Evolutionary conservation across 2,797 vertebrate genomes (phyloP).

Genomic region (Poecile montanus): DNA sequence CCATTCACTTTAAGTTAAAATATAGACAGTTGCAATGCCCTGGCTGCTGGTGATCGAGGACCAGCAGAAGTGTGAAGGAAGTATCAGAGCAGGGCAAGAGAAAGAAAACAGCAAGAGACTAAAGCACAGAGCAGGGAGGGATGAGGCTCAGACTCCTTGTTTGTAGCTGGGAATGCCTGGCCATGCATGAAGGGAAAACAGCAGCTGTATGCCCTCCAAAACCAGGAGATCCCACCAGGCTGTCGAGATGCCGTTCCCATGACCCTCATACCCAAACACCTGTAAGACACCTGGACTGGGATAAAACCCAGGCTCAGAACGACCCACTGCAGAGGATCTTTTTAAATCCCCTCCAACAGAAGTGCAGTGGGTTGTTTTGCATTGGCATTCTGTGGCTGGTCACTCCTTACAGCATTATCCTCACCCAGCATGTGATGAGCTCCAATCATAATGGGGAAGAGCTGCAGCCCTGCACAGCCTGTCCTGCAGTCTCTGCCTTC

Average conservation of each 20-base stretch:
- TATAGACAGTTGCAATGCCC: constrained; percentile 29
- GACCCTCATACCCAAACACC: background rate
- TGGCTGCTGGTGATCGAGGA: background rate
- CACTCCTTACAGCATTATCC: background rate
- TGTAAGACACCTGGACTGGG: background rate
- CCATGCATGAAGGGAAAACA: background rate
- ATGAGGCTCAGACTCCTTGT: background rate
- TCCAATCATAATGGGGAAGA: background rate
- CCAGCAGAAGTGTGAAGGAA: constrained; percentile 4
- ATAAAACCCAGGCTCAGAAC: background rate
- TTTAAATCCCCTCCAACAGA: background rate
- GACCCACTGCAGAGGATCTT: background rate
- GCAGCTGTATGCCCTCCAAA: background rate
- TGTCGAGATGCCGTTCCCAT: rapidly evolving
- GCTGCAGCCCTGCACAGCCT: background rate
- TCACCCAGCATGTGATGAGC: background rate
- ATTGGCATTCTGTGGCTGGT: background rate
- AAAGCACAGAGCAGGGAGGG: background rate
- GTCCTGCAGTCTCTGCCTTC: background rate
- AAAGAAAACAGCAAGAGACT: constrained; percentile 5
- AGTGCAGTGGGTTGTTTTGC: background rate
- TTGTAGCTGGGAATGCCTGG: background rate
- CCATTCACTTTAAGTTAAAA: constrained; percentile 40
- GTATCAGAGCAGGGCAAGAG: background rate
- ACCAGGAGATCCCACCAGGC: background rate